A percentile compares a stretch with the other conserved stretches of the same genome.
Conservation (phyloP, 2,113 vertebrate genomes). For the Xenopus borealis region DNA sequence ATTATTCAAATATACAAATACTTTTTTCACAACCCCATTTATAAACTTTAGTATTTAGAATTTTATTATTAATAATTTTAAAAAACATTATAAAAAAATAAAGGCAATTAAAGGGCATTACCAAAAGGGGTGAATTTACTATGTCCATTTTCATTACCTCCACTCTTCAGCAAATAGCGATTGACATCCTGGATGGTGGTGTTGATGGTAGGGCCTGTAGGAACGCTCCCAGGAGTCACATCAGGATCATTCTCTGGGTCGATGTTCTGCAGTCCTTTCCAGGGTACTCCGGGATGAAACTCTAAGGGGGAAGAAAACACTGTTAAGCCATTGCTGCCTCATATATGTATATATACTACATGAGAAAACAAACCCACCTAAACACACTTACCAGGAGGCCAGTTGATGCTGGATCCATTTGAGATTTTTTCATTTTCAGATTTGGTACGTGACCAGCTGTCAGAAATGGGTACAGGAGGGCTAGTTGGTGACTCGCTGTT, state of each 20-base stretch:
- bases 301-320: constrained; percentile 63
- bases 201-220: constrained; percentile 93
- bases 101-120: too few relatives aligned
- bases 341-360: neutral
- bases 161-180: constrained; percentile 93
- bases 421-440: constrained; percentile 89
- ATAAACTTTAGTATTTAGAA: too few relatives aligned
- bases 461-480: constrained; percentile 82
- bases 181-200: constrained; percentile 98
- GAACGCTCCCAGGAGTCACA: constrained; percentile 95
- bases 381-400: constrained; percentile 86
- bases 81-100: too few relatives aligned
- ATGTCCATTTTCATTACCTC: constrained; percentile 68
- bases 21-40: too few relatives aligned
- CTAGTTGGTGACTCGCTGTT: constrained; percentile 88
- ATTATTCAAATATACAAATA: too few relatives aligned
- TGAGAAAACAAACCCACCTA: too few relatives aligned
- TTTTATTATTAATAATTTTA: too few relatives aligned
- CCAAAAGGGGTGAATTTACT: too few relatives aligned
- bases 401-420: constrained; percentile 95
- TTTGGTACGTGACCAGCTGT: constrained; percentile 96
- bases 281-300: constrained; percentile 96
- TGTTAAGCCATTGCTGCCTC: neutral
- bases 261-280: constrained; percentile 98
- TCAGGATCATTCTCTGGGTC: constrained; percentile 97